phyloP scores from a whole-genome alignment of 2,797 vertebrate genomes.

The Iguana delicatissima region DNA sequence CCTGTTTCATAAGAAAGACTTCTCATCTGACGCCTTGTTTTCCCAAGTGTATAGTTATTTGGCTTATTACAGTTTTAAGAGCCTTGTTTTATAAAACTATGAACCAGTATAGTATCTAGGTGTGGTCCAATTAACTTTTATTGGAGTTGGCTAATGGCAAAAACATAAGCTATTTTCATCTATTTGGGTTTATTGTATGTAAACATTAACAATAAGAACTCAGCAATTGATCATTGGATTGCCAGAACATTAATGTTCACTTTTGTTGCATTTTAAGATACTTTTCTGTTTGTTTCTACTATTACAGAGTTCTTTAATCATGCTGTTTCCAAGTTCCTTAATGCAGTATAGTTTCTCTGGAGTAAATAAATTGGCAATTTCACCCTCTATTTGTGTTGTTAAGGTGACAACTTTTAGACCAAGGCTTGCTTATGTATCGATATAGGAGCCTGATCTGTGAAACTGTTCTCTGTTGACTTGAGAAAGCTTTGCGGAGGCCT shows the following conservation, averaged over 20 bases:
- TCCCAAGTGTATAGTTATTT: neutral
- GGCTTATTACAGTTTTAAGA: slow-evolving; percentile 36
- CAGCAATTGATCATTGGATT: slow-evolving; percentile 16
- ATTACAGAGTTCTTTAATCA: neutral
- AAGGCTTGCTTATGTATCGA: neutral
- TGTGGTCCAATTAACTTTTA: slow-evolving; percentile 15
- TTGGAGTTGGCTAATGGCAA: slow-evolving; percentile 19
- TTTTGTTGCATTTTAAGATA: slow-evolving; percentile 19
- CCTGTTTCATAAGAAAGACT: slow-evolving; percentile 19
- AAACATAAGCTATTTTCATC: slow-evolving; percentile 8
- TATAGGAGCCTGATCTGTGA: neutral
- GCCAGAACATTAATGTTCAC: neutral
- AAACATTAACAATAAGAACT: slow-evolving; percentile 7
- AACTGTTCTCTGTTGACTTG: neutral
- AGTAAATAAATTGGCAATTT: neutral
- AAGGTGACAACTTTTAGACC: neutral
- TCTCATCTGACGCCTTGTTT: slow-evolving; percentile 17
- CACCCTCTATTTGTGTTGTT: neutral
- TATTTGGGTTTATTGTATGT: slow-evolving; percentile 2
- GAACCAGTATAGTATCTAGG: slow-evolving; percentile 23
- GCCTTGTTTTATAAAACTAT: slow-evolving; percentile 9
- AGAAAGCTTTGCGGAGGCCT: neutral
- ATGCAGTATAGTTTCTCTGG: neutral
- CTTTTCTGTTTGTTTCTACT: slow-evolving; percentile 31
- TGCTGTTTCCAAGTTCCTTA: neutral